Conservation (phyloP, 2,113 vertebrate species). For the Semicossyphus pulcher region DNA sequence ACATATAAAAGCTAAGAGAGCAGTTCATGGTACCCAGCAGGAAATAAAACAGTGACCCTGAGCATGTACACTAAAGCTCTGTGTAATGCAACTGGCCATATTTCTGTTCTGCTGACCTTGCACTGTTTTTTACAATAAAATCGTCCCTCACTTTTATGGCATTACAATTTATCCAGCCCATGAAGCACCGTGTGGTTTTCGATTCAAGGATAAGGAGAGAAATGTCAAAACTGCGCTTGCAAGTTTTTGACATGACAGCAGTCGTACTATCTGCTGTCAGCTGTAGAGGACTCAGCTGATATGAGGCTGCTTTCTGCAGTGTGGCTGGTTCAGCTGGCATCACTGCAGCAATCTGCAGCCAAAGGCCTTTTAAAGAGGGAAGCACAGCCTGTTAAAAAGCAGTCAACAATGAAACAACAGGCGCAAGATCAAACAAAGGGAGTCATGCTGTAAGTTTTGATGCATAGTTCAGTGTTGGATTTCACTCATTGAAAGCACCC, state of each 20-base stretch:
- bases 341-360: not conserved
- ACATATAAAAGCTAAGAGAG: slow-evolving; percentile 35
- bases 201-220: not conserved
- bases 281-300: not conserved
- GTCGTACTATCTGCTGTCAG: not conserved
- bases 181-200: not conserved
- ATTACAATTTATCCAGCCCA: not conserved
- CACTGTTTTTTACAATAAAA: slow-evolving; percentile 14
- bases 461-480: too few species aligned
- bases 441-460: too few species aligned
- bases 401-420: not conserved
- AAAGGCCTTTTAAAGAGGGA: not conserved
- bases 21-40: slow-evolving; percentile 26
- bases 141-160: not conserved
- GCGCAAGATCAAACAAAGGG: too few species aligned
- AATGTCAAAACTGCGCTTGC: not conserved
- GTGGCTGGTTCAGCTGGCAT: not conserved
- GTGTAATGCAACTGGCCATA: not conserved
- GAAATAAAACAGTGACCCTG: slow-evolving; percentile 35
- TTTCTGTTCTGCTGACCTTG: slow-evolving; percentile 30
- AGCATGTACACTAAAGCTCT: not conserved
- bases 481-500: too few species aligned
- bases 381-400: not conserved
- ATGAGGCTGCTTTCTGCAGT: not conserved
- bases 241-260: not conserved